Evolutionary conservation across 1,140 invertebrate genomes (phyloP).

Genomic region (Leguminivora glycinivorella): DNA sequence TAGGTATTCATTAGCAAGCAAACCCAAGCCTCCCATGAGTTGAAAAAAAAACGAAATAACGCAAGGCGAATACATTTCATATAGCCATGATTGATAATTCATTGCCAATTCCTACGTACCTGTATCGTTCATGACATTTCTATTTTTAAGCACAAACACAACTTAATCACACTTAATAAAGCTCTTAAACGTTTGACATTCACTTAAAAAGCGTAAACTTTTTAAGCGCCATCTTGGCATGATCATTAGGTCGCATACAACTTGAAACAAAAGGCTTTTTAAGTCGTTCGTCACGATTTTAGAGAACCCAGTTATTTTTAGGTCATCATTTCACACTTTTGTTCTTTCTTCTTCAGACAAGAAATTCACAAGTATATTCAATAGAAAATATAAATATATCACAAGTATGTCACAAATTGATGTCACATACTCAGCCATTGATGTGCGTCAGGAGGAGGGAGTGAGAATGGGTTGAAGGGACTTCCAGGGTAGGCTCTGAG

Average conservation of each 20-base stretch:
- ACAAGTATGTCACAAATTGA: no score
- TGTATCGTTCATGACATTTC: neutral
- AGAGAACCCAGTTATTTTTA: neutral
- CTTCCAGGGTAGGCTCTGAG: no score
- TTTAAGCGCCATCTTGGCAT: neutral
- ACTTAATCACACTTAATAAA: neutral
- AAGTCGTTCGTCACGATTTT: neutral
- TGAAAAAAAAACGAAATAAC: no score
- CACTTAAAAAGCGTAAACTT: neutral
- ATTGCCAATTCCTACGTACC: neutral
- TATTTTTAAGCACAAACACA: neutral
- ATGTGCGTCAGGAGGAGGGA: no score
- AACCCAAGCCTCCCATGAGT: no score
- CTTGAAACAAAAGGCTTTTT: neutral
- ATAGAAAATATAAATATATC: no score
- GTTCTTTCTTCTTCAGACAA: neutral
- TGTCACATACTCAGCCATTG: no score
- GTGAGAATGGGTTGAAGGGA: no score
- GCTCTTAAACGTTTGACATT: neutral
- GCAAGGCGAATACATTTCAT: no score
- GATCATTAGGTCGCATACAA: neutral
- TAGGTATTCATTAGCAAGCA: no score
- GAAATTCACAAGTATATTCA: no score
- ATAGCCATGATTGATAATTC: no score
- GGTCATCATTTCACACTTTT: neutral